Conservation (phyloP, 1,140 invertebrate genomes). For the Hylaeus anthracinus region DNA sequence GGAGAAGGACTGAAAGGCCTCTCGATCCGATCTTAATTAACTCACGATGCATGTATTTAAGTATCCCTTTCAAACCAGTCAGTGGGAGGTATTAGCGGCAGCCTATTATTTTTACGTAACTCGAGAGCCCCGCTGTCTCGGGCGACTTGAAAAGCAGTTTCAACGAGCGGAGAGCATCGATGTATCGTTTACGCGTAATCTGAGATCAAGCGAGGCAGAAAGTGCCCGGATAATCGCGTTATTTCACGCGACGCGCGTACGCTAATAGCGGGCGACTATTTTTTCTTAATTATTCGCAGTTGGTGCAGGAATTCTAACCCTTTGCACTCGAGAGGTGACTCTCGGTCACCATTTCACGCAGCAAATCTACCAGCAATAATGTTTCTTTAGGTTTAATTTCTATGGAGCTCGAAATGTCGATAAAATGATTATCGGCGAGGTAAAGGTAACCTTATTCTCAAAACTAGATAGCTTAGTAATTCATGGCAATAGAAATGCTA, state of each 20-base stretch:
- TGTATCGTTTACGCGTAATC: slow-evolving; percentile 15
- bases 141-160: background rate
- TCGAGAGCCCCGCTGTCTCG: background rate
- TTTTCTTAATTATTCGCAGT: background rate
- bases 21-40: no score
- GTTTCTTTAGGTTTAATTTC: no score
- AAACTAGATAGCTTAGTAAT: no score
- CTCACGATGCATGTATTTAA: background rate
- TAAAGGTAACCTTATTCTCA: no score
- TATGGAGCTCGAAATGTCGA: no score
- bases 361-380: no score
- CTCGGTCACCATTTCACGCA: no score
- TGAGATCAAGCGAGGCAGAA: slow-evolving; percentile 18
- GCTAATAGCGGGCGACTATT: background rate
- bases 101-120: slow-evolving; percentile 15
- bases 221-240: background rate
- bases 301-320: no score
- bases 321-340: no score
- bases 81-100: background rate
- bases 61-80: background rate
- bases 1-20: background rate
- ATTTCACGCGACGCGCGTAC: background rate
- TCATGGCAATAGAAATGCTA: no score
- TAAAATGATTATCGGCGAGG: no score
- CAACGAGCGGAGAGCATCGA: background rate